Base-by-base conservation (phyloP, 2,888 invertebrate species). In the Idaea dimidiata region DNA sequence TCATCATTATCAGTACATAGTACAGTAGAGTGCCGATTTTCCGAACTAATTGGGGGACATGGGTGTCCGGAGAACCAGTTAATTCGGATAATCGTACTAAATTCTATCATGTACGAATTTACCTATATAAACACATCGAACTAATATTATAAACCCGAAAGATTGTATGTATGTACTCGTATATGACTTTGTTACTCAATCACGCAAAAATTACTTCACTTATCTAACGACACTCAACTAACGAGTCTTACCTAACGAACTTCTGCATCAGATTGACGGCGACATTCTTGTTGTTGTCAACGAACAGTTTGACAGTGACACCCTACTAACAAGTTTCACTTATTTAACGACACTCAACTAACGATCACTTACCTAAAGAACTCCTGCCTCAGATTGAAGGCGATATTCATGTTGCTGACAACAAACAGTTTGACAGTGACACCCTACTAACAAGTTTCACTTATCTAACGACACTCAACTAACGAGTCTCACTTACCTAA, bases 221-320 rank as follows among this genome's bases (percentile, higher is more conserved):
- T 33, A 33, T 14, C 33, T 33, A 33, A 33, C 33, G 33, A 33
- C 33, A 33, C 14, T 33, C 33, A 33, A 33, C 33, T 33, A 33
- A 33, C 14, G 7, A 6, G 8, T 14, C 14, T 33, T 7, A 94
- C 94, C 95, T 94, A 62, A 99, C 95, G 84, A 99, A 99, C 91
- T 99, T 99, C 88, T 99, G 99, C 1, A 98, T 93, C 60, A 99
- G n/a, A n/a, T n/a, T n/a, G n/a, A n/a, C n/a, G n/a, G n/a, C n/a
- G n/a, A 93, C 89, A 73, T 98, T 97, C 77, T 97, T 97, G 83
- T 99, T 99, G 70, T 97, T 97, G 84, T 99, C 98, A 0, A 99
- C 97, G 86, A 99, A 99, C 63, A 99, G 94, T 82, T 97, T 97
- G 32, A 99, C 97, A 0, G 99, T 24, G 24, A 24, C 24, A 24